phyloP scores from a whole-genome alignment of 2,113 vertebrate species.

The Geococcyx californianus region DNA sequence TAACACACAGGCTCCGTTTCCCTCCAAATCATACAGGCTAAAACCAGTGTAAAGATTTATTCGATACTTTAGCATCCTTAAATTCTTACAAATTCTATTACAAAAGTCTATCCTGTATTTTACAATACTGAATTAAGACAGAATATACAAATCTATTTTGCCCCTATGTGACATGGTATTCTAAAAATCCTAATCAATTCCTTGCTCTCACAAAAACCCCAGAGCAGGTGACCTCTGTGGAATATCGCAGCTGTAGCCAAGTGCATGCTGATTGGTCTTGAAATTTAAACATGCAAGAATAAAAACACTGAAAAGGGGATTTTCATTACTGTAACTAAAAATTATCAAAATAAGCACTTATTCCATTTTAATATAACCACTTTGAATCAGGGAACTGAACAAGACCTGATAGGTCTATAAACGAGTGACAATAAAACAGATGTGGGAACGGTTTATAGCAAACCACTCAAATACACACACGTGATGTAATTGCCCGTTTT shows the following conservation, averaged over 20 bases:
- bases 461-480: conserved; percentile 68
- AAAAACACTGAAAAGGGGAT: neutral
- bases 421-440: neutral
- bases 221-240: neutral
- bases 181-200: neutral
- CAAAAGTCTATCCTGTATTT: neutral
- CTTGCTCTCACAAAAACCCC: neutral
- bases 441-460: neutral
- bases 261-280: neutral
- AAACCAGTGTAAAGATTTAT: neutral
- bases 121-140: neutral
- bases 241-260: neutral
- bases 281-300: neutral
- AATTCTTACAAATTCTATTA: neutral
- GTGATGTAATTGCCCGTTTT: conserved; percentile 85
- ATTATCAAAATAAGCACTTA: neutral
- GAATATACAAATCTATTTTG: neutral
- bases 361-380: neutral
- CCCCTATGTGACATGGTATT: neutral
- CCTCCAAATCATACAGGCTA: neutral
- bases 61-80: neutral
- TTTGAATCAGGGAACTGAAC: neutral
- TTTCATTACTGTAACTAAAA: neutral
- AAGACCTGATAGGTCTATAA: neutral
- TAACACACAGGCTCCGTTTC: neutral